Evolutionary conservation across 2,113 vertebrate species (phyloP).

Genomic region (Buteo buteo): DNA sequence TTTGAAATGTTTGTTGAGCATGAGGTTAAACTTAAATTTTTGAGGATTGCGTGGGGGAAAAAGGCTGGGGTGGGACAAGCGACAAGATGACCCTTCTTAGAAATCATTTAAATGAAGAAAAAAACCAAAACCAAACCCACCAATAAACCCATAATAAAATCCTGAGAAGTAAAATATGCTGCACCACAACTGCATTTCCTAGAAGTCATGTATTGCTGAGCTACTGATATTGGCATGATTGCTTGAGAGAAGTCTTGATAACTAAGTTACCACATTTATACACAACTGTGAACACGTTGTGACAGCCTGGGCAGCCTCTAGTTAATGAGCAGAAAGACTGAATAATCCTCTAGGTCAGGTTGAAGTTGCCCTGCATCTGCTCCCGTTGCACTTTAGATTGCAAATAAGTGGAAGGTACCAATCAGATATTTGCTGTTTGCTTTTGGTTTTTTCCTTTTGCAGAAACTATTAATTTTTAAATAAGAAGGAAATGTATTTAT

Average conservation of each 20-base stretch:
- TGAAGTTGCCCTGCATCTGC: neutral
- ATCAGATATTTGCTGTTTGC: neutral
- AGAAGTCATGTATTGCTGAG: neutral
- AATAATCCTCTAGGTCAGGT: slow-evolving; percentile 55
- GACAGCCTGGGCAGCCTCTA: slow-evolving; percentile 28
- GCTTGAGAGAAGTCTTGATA: neutral
- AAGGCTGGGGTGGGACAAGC: rapidly evolving
- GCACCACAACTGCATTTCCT: neutral
- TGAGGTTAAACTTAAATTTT: neutral
- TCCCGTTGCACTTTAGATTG: neutral
- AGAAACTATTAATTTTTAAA: slow-evolving; percentile 50
- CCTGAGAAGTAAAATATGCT: neutral
- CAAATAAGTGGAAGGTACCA: neutral
- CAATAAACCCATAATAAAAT: neutral
- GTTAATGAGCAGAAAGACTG: slow-evolving; percentile 57
- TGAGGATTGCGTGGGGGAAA: neutral
- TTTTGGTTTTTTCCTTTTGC: neutral
- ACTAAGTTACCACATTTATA: slow-evolving; percentile 14
- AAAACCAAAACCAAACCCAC: neutral
- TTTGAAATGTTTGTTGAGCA: neutral
- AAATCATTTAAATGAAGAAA: neutral
- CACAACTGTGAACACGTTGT: slow-evolving; percentile 16
- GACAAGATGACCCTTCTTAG: neutral
- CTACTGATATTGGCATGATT: neutral
- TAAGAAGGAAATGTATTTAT: neutral